These are phyloP conservation scores for Lysiphlebus fabarum DNA, from an alignment of 1,140 invertebrate species.

Conservation along the genomic window DNA sequence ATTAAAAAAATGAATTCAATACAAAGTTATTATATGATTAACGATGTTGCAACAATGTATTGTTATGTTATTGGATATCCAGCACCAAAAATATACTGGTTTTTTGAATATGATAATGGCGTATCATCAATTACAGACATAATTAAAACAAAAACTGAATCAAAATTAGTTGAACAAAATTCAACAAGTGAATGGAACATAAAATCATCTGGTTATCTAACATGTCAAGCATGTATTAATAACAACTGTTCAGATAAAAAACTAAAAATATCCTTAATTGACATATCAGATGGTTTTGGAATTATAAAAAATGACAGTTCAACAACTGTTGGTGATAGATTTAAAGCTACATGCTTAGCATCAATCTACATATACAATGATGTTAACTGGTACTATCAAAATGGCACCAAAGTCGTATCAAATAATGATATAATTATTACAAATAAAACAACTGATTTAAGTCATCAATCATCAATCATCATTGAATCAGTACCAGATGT, in stretches of 20 bases:
- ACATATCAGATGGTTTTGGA: constrained; percentile 44
- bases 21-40: constrained; percentile 44
- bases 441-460: constrained; percentile 32
- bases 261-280: constrained; percentile 5
- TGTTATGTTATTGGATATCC: constrained; percentile 55
- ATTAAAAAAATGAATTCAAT: constrained; percentile 41
- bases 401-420: constrained; percentile 10
- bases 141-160: not conserved
- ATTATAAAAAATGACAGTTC: constrained; percentile 39
- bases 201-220: too few relatives aligned
- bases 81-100: constrained; percentile 53
- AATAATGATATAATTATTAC: constrained; percentile 22
- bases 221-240: too few relatives aligned
- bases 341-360: constrained; percentile 56
- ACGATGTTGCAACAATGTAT: constrained; percentile 42
- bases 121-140: constrained; percentile 1
- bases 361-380: constrained; percentile 56
- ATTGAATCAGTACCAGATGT: constrained; percentile 33
- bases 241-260: constrained; percentile 14
- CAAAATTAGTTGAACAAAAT: too few relatives aligned
- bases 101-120: constrained; percentile 33
- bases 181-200: too few relatives aligned
- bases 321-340: constrained; percentile 52
- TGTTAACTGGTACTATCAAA: constrained; percentile 46
- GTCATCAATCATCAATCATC: constrained; percentile 33